phyloP scores from a whole-genome alignment of 2,888 invertebrate species.

The Philhelius pedissequus region DNA sequence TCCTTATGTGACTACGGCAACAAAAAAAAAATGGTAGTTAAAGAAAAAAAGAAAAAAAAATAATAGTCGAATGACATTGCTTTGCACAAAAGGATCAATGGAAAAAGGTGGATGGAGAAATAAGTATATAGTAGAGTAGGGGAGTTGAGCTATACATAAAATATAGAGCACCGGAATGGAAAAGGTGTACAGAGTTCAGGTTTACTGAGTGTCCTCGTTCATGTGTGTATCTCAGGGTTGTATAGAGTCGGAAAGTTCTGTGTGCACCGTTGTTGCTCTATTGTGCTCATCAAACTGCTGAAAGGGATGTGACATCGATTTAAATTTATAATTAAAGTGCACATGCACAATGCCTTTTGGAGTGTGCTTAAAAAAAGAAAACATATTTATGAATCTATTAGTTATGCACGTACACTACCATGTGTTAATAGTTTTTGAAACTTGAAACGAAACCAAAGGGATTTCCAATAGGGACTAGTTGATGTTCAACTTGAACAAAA shows the following conservation, averaged over 20 bases:
- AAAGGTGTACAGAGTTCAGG: conserved; percentile 39
- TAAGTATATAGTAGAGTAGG: background rate
- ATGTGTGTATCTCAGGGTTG: conserved; percentile 61
- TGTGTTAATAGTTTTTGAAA: too few species aligned
- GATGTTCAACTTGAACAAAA: too few species aligned
- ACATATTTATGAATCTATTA: background rate
- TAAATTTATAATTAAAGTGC: conserved; percentile 56
- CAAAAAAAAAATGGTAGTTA: background rate
- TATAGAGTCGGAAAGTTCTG: background rate
- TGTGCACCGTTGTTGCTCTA: conserved; percentile 21
- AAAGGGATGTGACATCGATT: conserved; percentile 58
- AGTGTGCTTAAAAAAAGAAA: background rate
- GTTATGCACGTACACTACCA: too few species aligned
- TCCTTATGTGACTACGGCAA: background rate
- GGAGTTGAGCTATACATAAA: background rate
- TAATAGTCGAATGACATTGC: background rate
- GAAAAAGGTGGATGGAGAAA: background rate
- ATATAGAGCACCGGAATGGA: conserved; percentile 41
- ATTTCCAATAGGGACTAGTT: too few species aligned
- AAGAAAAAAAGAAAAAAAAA: background rate
- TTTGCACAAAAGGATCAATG: background rate
- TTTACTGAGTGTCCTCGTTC: conserved; percentile 46
- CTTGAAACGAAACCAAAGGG: too few species aligned
- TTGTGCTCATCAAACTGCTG: background rate
- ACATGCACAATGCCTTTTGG: background rate